Conservation (phyloP, 2,888 invertebrate species). For the Malthinus flaveolus region DNA sequence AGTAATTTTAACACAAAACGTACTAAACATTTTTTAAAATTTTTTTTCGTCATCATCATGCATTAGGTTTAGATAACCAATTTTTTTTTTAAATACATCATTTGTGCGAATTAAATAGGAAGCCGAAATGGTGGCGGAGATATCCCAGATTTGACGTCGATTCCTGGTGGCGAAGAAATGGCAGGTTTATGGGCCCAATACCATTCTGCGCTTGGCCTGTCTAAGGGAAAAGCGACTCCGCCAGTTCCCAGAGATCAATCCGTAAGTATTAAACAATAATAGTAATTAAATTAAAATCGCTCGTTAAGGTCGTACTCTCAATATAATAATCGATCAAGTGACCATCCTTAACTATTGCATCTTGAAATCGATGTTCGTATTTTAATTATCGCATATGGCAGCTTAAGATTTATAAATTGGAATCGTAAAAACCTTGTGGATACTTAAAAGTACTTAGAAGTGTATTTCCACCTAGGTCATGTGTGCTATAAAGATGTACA, state of each 20-base stretch:
- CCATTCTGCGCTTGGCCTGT: constrained; percentile 76
- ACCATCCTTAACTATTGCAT: no score
- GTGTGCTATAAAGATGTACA: constrained; percentile 1
- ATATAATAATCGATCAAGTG: no score
- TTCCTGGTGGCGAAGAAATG: constrained; percentile 68
- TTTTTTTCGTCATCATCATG: no score
- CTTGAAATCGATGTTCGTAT: background rate
- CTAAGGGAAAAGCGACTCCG: constrained; percentile 60
- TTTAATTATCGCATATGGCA: background rate
- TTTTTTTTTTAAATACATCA: background rate
- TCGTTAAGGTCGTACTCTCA: background rate
- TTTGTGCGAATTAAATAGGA: constrained; percentile 36
- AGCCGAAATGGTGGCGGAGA: constrained; percentile 53
- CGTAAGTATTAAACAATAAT: constrained; percentile 57
- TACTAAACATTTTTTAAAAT: no score
- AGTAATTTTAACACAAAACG: no score
- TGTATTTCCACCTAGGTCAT: constrained; percentile 13
- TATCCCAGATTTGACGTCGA: constrained; percentile 56
- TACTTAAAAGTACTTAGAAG: constrained; percentile 12
- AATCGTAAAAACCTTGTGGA: constrained; percentile 12
- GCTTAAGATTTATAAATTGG: constrained; percentile 4
- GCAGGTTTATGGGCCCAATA: constrained; percentile 87
- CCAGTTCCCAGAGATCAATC: constrained; percentile 66
- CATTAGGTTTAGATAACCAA: no score
- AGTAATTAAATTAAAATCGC: background rate